Evolutionary conservation across 2,797 vertebrate species (phyloP).

Genomic region (Cynopterus sphinx): DNA sequence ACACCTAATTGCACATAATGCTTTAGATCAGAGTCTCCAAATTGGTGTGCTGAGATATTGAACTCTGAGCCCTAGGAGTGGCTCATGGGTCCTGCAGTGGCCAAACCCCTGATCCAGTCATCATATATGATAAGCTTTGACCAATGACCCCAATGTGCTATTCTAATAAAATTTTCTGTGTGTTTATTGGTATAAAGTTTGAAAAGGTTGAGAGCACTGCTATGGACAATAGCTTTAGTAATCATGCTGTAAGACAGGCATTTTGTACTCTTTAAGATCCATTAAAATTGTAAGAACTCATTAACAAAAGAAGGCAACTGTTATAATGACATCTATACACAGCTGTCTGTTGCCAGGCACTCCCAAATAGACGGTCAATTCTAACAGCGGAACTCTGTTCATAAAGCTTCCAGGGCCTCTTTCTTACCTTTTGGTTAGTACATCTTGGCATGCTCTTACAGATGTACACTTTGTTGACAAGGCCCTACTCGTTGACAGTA

Average conservation of each 20-base stretch:
- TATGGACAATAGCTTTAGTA: conserved; percentile 69
- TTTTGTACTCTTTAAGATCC: conserved; percentile 47
- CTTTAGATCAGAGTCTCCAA: not conserved
- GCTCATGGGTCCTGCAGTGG: not conserved
- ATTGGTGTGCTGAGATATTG: not conserved
- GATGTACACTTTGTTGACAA: not conserved
- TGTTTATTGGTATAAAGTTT: not conserved
- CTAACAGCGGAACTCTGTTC: not conserved
- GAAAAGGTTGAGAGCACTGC: conserved; percentile 24
- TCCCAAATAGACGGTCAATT: not conserved
- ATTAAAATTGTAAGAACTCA: conserved; percentile 52
- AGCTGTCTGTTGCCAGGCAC: conserved; percentile 5
- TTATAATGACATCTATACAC: not conserved
- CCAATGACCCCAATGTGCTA: not conserved
- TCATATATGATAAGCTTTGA: not conserved
- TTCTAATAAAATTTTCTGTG: not conserved
- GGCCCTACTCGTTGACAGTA: not conserved
- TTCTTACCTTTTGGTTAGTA: not conserved
- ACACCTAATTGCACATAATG: conserved; percentile 49
- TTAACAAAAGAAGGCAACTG: not conserved
- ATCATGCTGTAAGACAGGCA: conserved; percentile 38
- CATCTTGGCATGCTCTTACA: not conserved
- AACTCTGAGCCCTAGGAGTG: not conserved
- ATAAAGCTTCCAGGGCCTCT: not conserved
- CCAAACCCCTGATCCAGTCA: not conserved